These are phyloP conservation scores for Ginglymostoma cirratum DNA, from an alignment of 2,113 vertebrate species.

Conservation along the genomic window DNA sequence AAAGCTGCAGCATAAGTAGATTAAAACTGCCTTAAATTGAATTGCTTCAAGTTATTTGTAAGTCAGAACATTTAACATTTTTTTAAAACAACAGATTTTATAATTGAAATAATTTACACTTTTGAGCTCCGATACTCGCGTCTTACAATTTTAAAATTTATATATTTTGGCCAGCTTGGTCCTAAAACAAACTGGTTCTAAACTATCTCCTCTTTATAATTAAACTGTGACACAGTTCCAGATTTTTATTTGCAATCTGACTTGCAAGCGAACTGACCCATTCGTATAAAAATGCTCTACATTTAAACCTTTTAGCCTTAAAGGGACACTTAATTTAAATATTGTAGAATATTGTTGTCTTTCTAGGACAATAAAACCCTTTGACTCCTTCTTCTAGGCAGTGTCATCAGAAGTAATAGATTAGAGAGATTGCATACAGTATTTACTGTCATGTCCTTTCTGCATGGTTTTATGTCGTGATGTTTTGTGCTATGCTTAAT, in stretches of 20 bases:
- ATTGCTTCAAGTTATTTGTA: background rate
- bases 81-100: background rate
- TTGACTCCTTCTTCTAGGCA: background rate
- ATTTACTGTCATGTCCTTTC: background rate
- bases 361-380: background rate
- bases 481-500: background rate
- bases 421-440: background rate
- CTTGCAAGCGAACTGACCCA: background rate
- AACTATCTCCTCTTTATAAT: background rate
- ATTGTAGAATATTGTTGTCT: background rate
- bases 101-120: background rate
- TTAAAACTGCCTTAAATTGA: background rate
- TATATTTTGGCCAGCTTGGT: background rate
- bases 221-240: background rate
- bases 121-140: background rate
- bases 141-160: background rate
- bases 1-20: background rate
- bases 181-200: background rate
- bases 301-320: background rate
- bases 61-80: background rate
- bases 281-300: background rate
- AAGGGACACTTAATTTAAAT: background rate
- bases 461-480: background rate
- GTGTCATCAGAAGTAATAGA: background rate
- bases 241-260: conserved; percentile 12